Evolutionary conservation across 2,113 vertebrate species (phyloP).

Genomic region (Dasyprocta punctata): DNA sequence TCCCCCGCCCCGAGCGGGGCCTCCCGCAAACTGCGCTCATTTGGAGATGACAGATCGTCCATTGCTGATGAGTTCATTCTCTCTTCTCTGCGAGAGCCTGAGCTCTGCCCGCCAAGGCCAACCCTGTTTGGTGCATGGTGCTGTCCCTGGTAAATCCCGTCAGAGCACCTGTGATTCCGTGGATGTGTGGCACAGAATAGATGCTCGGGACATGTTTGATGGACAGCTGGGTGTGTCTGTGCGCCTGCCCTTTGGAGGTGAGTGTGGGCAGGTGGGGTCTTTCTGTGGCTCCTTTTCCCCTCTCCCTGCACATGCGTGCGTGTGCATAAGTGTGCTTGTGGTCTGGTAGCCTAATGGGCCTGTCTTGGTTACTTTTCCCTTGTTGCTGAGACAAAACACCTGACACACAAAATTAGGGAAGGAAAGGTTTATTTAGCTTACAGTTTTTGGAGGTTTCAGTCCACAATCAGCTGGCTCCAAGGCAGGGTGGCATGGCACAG

Average conservation of each 20-base stretch:
- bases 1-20: background rate
- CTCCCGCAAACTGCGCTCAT: background rate
- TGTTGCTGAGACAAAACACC: too few species aligned
- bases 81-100: background rate
- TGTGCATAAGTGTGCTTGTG: background rate
- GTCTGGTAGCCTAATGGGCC: background rate
- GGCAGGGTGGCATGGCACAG: too few species aligned
- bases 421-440: too few species aligned
- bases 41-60: fast-evolving
- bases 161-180: fast-evolving
- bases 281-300: fast-evolving
- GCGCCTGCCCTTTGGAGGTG: background rate
- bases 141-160: background rate
- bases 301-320: too few species aligned
- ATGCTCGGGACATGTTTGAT: background rate
- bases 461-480: too few species aligned
- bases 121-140: fast-evolving
- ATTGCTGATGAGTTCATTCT: too few species aligned
- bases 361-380: too few species aligned
- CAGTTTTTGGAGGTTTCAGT: too few species aligned
- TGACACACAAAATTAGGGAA: too few species aligned
- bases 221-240: fast-evolving
- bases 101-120: fast-evolving
- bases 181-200: background rate
- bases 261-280: background rate